A percentile compares a stretch with the other conserved stretches of the same genome.
Conservation (phyloP, 1,140 invertebrate genomes). For the Euglossa dilemma region DNA sequence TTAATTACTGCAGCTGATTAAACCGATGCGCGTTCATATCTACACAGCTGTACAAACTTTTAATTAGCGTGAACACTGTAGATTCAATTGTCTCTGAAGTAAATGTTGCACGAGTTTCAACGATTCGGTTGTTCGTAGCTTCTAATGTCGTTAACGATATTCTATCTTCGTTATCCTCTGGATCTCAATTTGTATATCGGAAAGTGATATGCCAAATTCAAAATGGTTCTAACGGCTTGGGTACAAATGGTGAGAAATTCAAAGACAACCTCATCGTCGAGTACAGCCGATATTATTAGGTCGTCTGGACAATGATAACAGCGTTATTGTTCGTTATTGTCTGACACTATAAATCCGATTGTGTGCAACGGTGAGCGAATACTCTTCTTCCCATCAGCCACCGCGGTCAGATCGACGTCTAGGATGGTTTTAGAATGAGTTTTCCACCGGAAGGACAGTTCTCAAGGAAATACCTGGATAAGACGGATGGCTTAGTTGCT, state of each 20-base stretch:
- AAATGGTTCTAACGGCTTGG: too few species aligned
- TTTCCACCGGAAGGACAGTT: background rate
- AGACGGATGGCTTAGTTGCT: slow-evolving; percentile 17
- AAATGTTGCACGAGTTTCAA: too few species aligned
- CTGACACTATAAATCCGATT: slow-evolving; percentile 22
- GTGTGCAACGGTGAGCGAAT: background rate
- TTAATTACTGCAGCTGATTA: too few species aligned
- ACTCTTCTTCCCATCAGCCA: background rate
- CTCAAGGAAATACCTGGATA: slow-evolving; percentile 3
- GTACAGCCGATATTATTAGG: background rate
- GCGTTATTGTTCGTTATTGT: background rate
- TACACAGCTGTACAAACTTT: too few species aligned
- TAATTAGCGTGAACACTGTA: too few species aligned
- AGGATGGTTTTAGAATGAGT: background rate
- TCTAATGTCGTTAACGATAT: too few species aligned
- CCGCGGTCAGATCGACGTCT: background rate
- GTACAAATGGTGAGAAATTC: background rate
- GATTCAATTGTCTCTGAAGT: too few species aligned
- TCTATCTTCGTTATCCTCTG: too few species aligned
- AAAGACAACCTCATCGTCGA: background rate
- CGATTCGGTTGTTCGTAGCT: too few species aligned
- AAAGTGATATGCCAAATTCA: too few species aligned
- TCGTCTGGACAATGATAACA: background rate
- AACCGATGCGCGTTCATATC: too few species aligned
- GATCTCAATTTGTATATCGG: too few species aligned